Percentiles rank a stretch among this genome's conserved stretches.
Conservation (phyloP, 2,888 invertebrate genomes). For the Apocheima hispidaria region DNA sequence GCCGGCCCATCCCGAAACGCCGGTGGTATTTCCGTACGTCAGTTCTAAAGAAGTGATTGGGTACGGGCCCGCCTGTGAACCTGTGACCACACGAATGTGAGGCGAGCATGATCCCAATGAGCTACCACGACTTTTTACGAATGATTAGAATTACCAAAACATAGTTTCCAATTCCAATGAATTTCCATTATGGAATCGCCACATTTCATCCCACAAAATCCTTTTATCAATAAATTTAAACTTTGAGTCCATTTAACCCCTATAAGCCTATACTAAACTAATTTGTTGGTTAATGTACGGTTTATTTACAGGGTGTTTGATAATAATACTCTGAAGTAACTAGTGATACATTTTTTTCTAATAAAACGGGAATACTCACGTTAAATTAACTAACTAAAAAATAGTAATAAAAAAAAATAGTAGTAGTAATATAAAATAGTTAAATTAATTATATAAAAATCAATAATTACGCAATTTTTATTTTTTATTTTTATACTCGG, state of each 20-base stretch:
- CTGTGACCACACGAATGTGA: no score
- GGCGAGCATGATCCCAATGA: neutral
- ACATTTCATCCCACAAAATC: slow-evolving; percentile 55
- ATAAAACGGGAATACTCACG: neutral
- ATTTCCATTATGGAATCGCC: slow-evolving; percentile 45
- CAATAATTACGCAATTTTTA: no score
- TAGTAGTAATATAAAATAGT: no score
- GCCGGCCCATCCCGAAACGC: no score
- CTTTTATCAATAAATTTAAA: slow-evolving; percentile 62
- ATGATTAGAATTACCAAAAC: neutral
- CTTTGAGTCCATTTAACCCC: slow-evolving; percentile 52
- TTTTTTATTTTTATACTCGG: no score
- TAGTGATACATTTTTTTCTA: neutral
- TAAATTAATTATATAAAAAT: no score
- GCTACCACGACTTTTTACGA: neutral
- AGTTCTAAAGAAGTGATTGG: no score
- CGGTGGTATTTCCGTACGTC: no score
- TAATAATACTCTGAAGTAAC: neutral
- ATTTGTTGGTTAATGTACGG: slow-evolving; percentile 52
- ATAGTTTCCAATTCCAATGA: slow-evolving; percentile 31
- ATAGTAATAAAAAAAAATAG: no score
- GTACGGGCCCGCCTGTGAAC: no score
- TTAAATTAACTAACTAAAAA: no score
- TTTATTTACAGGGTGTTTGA: slow-evolving; percentile 5
- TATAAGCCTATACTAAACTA: slow-evolving; percentile 50